phyloP scores from a whole-genome alignment of 1,140 invertebrate genomes.

The Drosophila navojoa region DNA sequence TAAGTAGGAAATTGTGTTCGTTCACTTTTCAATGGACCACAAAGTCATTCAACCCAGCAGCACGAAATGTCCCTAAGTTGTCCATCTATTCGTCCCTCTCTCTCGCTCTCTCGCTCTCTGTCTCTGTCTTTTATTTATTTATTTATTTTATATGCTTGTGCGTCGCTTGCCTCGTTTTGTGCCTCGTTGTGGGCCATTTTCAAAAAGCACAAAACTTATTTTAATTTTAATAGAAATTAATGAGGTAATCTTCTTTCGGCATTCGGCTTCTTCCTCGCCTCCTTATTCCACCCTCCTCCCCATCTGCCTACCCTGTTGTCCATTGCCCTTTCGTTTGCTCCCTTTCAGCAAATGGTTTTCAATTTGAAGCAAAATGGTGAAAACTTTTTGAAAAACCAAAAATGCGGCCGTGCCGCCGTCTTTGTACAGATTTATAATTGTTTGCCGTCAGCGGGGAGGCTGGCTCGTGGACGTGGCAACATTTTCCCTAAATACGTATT shows the following conservation, averaged over 20 bases:
- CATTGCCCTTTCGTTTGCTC: background rate
- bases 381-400: slow-evolving; percentile 33
- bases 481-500: slow-evolving; percentile 11
- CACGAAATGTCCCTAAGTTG: slow-evolving; percentile 24
- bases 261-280: slow-evolving; percentile 1
- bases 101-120: background rate
- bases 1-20: slow-evolving; percentile 62
- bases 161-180: slow-evolving; percentile 19
- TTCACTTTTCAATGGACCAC: slow-evolving; percentile 42
- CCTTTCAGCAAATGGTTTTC: slow-evolving; percentile 49
- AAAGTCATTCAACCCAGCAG: slow-evolving; percentile 48
- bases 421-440: slow-evolving; percentile 54
- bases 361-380: slow-evolving; percentile 34
- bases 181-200: slow-evolving; percentile 37
- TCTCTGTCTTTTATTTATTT: slow-evolving; percentile 27
- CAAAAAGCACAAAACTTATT: slow-evolving; percentile 57
- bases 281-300: background rate
- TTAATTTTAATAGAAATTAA: slow-evolving; percentile 67
- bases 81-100: slow-evolving; percentile 7
- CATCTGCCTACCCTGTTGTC: no score
- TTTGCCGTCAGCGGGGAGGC: background rate
- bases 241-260: slow-evolving; percentile 59
- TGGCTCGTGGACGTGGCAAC: background rate
- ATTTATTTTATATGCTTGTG: slow-evolving; percentile 39
- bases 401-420: slow-evolving; percentile 14